Percentiles rank a stretch among this genome's conserved stretches.
Conservation (phyloP, 2,113 vertebrate species). For the Rhabdomys dilectus region DNA sequence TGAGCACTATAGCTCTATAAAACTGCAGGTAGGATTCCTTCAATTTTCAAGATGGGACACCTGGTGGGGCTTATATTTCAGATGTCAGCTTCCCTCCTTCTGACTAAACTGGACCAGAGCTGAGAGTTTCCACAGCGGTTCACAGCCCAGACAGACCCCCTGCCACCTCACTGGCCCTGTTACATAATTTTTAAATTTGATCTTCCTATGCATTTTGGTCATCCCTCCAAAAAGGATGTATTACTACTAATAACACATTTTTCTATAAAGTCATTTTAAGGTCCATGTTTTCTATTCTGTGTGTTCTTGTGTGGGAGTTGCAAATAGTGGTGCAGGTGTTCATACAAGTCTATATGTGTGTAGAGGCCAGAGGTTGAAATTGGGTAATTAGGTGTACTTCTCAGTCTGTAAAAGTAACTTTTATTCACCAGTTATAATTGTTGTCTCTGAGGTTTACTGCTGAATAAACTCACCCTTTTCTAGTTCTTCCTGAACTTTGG, state of each 20-base stretch:
- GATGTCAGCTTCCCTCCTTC: background rate
- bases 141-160: background rate
- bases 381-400: background rate
- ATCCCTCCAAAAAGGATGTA: background rate
- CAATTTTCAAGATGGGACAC: background rate
- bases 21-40: background rate
- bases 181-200: background rate
- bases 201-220: background rate
- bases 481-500: no score
- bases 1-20: background rate
- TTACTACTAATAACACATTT: background rate
- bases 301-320: background rate
- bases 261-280: conserved; percentile 3
- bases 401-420: no score
- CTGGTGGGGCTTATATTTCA: background rate
- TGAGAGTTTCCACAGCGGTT: background rate
- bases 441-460: no score
- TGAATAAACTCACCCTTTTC: no score
- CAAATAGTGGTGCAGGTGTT: background rate
- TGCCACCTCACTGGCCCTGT: background rate
- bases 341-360: background rate
- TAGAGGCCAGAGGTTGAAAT: background rate
- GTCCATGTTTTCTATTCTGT: background rate
- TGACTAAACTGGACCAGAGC: background rate
- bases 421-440: no score